A percentile compares a stretch with the other conserved stretches of the same genome.
These are phyloP conservation scores for Oedothorax gibbosus DNA, from an alignment of 1,140 invertebrate genomes.

Conservation along the genomic window DNA sequence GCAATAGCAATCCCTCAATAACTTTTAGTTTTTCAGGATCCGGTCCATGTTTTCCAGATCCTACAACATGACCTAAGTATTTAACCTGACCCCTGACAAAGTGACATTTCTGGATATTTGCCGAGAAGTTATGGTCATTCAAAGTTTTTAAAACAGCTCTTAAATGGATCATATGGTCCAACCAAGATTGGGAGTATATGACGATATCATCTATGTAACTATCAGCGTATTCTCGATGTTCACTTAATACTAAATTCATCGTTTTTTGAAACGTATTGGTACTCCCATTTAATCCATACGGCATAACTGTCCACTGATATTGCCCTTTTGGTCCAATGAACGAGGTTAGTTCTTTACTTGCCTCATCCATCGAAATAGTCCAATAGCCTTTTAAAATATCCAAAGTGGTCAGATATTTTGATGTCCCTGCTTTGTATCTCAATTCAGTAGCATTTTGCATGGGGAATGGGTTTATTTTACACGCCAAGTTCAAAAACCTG, in stretches of 20 bases:
- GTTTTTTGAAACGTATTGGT: slow-evolving; percentile 64
- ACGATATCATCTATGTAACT: not conserved
- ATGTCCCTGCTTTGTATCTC: not conserved
- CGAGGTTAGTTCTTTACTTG: slow-evolving; percentile 55
- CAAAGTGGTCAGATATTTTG: not conserved
- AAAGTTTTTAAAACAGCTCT: slow-evolving; percentile 62
- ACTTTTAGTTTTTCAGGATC: slow-evolving; percentile 66
- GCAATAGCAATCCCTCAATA: slow-evolving; percentile 63
- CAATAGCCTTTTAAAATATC: slow-evolving; percentile 35
- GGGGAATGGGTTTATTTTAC: not conserved
- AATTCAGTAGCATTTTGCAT: slow-evolving; percentile 26
- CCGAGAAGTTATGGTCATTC: slow-evolving; percentile 58
- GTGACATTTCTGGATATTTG: slow-evolving; percentile 65
- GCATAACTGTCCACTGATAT: slow-evolving; percentile 61
- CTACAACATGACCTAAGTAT: slow-evolving; percentile 67
- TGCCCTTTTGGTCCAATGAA: slow-evolving; percentile 46
- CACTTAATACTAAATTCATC: slow-evolving; percentile 63
- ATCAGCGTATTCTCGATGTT: slow-evolving; percentile 34
- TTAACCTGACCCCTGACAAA: slow-evolving; percentile 63
- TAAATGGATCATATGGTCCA: slow-evolving; percentile 38
- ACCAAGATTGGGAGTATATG: not conserved
- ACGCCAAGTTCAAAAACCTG: not conserved
- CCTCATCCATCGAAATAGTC: slow-evolving; percentile 64
- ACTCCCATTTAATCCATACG: slow-evolving; percentile 64
- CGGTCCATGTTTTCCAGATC: slow-evolving; percentile 65